Evolutionary conservation across 2,797 vertebrate genomes (phyloP), one percentile per base, ranked within the genome.

Genomic region (Brachyalestes nurse): DNA sequence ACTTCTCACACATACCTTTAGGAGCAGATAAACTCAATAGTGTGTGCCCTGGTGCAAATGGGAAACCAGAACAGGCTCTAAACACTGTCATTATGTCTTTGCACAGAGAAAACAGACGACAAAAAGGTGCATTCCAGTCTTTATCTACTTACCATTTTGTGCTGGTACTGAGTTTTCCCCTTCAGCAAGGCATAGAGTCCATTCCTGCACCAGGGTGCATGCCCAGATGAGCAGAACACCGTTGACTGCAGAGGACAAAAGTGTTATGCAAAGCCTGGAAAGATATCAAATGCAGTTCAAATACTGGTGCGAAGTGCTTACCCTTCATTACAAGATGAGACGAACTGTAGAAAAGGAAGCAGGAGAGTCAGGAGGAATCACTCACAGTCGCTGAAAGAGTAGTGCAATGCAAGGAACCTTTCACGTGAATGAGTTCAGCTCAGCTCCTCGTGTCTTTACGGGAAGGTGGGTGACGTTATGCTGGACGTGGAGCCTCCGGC

Each of bases 261-360:
- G 5, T 8, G 51, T 57, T 58, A 72, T 23, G 10, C 5, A 25
- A 47, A 66, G 9, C 17, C 28, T 45, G 14, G 23, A 28, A 2
- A n/a, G 38, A 28, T 38, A 28, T 38, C 42, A 45, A 34, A 34
- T 16, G 12, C 5, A 8, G 16, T 7, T 16, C 10, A 19, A 25
- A 6, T 64, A 45, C 6, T 21, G 55, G 0, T 21, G 55, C 40
- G 0, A 9, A 62, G 57, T 2, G 5, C 78, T 81, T 67, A 85
- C 85, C 81, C 75, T 81, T 81, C 85, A 86, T 86, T 73, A 75
- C 64, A 38, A 28, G 23, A 42, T 69, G n/a, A 53, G 17, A 21
- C 21, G 45, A 45, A 76, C 47, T 51, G 47, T 28, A 6, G 58
- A 47, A 34, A 12, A 47, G 42, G 28, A 17, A 28, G 17, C 28